These are phyloP conservation scores for Drosophila eugracilis DNA, from an alignment of 1,140 invertebrate species.

Conservation along the genomic window DNA sequence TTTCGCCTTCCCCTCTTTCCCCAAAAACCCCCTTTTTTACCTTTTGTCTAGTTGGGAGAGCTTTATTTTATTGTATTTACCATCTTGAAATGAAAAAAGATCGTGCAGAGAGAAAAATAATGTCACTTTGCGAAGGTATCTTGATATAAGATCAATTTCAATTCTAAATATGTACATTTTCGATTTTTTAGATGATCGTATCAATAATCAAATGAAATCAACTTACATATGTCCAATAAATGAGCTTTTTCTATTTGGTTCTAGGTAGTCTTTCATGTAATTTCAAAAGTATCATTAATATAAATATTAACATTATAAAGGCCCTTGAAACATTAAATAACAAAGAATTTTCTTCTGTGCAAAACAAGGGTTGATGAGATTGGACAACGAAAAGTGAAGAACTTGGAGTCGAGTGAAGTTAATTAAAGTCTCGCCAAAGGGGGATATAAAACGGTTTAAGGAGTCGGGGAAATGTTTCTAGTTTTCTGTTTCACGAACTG, in stretches of 20 bases:
- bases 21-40: slow-evolving; percentile 3
- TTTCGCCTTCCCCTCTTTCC: slow-evolving; percentile 6
- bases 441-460: slow-evolving; percentile 11
- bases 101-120: not conserved
- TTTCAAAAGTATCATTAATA: no score
- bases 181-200: no score
- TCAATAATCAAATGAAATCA: no score
- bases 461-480: slow-evolving; percentile 41
- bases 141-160: not conserved
- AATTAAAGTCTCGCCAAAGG: slow-evolving; percentile 54
- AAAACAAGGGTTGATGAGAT: slow-evolving; percentile 34
- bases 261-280: no score
- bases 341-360: not conserved
- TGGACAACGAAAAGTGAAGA: slow-evolving; percentile 23
- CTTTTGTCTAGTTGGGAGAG: slow-evolving; percentile 5
- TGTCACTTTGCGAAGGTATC: not conserved
- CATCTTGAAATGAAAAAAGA: slow-evolving; percentile 5
- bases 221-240: no score
- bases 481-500: slow-evolving; percentile 30
- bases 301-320: no score
- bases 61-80: slow-evolving; percentile 11
- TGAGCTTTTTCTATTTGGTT: no score
- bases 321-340: not conserved
- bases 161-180: not conserved
- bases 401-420: slow-evolving; percentile 55